These are phyloP conservation scores for Laticauda colubrina DNA, from an alignment of 2,113 vertebrate genomes.

Conservation along the genomic window DNA sequence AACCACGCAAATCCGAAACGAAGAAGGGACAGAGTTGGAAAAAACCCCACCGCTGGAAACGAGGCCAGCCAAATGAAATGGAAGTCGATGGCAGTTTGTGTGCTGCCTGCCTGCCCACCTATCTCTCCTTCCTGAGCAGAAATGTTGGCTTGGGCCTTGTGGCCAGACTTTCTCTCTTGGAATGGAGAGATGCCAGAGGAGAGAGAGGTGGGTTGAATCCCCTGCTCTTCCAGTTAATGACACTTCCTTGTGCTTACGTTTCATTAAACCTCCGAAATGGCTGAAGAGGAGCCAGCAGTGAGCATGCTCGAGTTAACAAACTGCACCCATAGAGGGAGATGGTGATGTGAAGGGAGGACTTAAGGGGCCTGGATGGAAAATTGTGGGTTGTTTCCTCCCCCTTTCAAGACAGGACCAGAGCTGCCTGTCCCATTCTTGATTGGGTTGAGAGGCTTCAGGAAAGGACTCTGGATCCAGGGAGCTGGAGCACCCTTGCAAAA, in stretches of 20 bases:
- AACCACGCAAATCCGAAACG: background rate
- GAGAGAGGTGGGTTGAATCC: conserved; percentile 8
- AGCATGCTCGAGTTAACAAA: conserved; percentile 73
- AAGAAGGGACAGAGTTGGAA: background rate
- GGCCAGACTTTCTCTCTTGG: conserved; percentile 25
- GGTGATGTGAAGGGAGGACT: conserved; percentile 67
- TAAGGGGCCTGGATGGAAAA: conserved; percentile 64
- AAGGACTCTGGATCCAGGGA: background rate
- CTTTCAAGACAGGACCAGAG: conserved; percentile 40
- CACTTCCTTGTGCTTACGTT: conserved; percentile 70
- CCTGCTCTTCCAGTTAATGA: conserved; percentile 53
- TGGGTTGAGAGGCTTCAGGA: background rate
- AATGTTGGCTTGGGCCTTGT: conserved; percentile 28
- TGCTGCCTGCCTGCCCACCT: background rate
- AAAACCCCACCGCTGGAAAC: background rate
- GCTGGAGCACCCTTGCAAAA: conserved; percentile 14
- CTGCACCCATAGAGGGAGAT: conserved; percentile 71
- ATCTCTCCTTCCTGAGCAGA: background rate
- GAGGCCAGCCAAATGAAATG: background rate
- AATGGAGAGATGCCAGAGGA: conserved; percentile 37
- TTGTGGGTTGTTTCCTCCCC: background rate
- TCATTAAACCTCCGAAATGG: conserved; percentile 74
- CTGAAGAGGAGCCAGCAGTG: conserved; percentile 66
- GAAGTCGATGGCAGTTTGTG: no score
- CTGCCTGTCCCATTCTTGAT: conserved; percentile 18